A percentile compares a stretch with the other conserved stretches of the same genome.
Conservation (phyloP, 1,140 invertebrate species). For the Heliothis subflexa region DNA sequence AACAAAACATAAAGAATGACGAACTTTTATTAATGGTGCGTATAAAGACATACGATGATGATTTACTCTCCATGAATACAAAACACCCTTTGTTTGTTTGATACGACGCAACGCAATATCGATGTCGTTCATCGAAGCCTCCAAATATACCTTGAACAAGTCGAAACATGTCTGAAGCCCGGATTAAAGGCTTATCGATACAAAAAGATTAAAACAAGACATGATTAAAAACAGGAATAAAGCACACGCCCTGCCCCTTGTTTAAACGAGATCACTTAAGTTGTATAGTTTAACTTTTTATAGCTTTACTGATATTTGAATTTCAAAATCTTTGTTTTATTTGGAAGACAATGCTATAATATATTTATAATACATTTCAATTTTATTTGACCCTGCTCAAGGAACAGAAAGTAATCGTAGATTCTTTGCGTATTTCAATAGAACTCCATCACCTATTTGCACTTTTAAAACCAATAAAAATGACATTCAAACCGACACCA, state of each 20-base stretch:
- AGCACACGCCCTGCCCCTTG: background rate
- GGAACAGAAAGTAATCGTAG: too few relatives aligned
- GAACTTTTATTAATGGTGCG: background rate
- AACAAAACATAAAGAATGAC: background rate
- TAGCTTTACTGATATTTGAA: too few relatives aligned
- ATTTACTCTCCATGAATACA: conserved; percentile 9
- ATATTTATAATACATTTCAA: too few relatives aligned
- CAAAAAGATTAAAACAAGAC: background rate
- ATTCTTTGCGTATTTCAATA: too few relatives aligned
- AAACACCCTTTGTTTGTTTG: conserved; percentile 11
- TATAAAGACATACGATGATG: background rate
- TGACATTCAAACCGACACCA: too few relatives aligned
- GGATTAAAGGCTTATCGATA: conserved; percentile 16
- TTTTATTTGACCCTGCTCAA: too few relatives aligned
- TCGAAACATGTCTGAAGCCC: conserved; percentile 9
- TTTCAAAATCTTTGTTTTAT: too few relatives aligned
- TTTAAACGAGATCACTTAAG: too few relatives aligned
- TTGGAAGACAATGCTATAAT: too few relatives aligned
- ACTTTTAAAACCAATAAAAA: too few relatives aligned
- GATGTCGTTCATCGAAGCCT: conserved; percentile 2
- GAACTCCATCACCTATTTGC: too few relatives aligned
- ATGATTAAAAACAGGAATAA: background rate
- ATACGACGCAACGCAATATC: background rate
- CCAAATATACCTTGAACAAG: conserved; percentile 29
- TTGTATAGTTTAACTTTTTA: too few relatives aligned